phyloP scores from a whole-genome alignment of 2,113 vertebrate species.

The Nannospalax galili region DNA sequence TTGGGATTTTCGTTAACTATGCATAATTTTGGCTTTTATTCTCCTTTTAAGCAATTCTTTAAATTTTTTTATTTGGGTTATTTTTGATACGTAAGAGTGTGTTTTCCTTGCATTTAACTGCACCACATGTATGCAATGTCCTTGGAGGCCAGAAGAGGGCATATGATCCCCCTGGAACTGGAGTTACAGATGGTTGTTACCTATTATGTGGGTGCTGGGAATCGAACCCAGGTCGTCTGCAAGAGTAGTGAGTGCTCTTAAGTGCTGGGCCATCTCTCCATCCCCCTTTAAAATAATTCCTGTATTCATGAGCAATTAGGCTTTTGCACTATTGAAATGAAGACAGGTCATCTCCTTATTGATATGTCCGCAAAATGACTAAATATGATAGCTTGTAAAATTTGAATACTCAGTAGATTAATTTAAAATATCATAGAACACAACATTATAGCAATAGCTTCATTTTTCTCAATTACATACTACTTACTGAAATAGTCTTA shows the following conservation, averaged over 20 bases:
- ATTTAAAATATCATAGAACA: background rate
- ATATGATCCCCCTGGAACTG: too few relatives aligned
- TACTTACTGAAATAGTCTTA: background rate
- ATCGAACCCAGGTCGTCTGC: too few relatives aligned
- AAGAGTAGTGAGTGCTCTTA: too few relatives aligned
- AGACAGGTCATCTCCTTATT: background rate
- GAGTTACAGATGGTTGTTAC: too few relatives aligned
- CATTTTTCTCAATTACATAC: background rate
- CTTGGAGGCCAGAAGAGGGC: too few relatives aligned
- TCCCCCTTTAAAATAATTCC: background rate
- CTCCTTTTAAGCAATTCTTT: background rate
- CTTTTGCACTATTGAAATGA: background rate
- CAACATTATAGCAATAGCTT: background rate
- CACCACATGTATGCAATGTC: too few relatives aligned
- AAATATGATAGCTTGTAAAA: background rate
- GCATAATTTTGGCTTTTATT: background rate
- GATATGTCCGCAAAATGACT: background rate
- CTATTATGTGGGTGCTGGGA: too few relatives aligned
- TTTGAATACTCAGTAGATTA: background rate
- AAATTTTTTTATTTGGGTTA: too few relatives aligned
- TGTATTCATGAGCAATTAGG: background rate
- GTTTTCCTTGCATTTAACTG: too few relatives aligned
- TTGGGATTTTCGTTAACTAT: background rate
- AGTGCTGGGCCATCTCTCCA: too few relatives aligned
- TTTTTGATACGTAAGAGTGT: too few relatives aligned